Evolutionary conservation across 2,888 invertebrate genomes (phyloP), one percentile per base, ranked within the genome.

Genomic region (Tridacna crocea): DNA sequence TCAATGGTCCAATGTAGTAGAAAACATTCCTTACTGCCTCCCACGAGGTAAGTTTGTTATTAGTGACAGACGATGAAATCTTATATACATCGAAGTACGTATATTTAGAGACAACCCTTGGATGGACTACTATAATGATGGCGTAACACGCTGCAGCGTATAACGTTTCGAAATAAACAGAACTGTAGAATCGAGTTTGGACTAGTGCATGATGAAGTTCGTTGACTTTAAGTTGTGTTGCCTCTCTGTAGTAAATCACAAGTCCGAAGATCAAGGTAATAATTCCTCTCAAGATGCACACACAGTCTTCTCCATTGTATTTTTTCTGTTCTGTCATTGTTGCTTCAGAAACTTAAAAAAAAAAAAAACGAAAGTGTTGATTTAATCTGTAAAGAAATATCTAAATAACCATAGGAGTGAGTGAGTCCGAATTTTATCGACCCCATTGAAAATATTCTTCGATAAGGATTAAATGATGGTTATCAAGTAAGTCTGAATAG

Each of bases 141-240:
- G 87, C 83, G 58, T 91, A 92, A 48, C 85, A 85, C n/a, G 90
- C 66, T 0, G 91, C 91, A 0, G 90, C 87, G 74, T 84, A 91
- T 85, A 87, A 88, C 6, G 92, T 93, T 77, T 93, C 93, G 79
- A 93, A 93, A 83, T 93, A 93, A 22, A 91, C 92, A 3, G 88
- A 91, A 65, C 89, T 90, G 78, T 90, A 93, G 24, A 90, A 48
- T 82, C 83, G 79, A 2, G 85, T 79, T 6, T 74, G 24, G 2
- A 81, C 72, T 15, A 92, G 79, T 12, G 12, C 11, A 10, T 51
- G 0, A 36, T 78, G 72, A 10, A 60, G 17, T 17, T 72, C 27
- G 27, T 70, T 46, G 58, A 70, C 27, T 66, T 27, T 22, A 22
- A n/a, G n/a, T 27, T 76, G 66, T 6, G 51, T 26, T 13, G 22